Base-by-base conservation (phyloP, 2,113 vertebrate species). In the Trinectes maculatus region DNA sequence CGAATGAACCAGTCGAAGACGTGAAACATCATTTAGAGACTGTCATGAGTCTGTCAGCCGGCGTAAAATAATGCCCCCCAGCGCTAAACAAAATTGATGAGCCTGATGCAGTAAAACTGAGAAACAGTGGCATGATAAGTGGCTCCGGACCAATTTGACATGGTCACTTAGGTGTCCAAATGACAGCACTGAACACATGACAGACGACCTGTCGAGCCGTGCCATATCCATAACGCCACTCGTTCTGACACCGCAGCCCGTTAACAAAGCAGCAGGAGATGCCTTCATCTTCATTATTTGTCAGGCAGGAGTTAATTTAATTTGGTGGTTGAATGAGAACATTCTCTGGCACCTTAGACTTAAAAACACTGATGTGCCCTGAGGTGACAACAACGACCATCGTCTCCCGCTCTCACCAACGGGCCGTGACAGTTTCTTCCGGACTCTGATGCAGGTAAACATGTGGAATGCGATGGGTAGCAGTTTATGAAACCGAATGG, bases 41-140 rank as follows among this genome's bases (percentile, higher is more conserved):
- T 80, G 81, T 88, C 81, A 63, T 37, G 54, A 48, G 54, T 18
- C 61, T 85, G 84, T 85, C 88, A 64, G 76, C 73, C 54, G 64
- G 40, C 61, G 79, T 43, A 75, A 84, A 47, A 83, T 74, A 74
- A 80, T 82, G 70, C 47, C 46, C 47, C 55, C 51, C 74, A 78
- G 83, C 69, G 80, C 77, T 42, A 61, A 87, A 77, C 59, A 74
- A 67, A 90, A 87, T 82, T 71, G 59, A 83, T 85, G 72, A 86
- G 56, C 63, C 60, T 2, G 2, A 37, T 69, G 80, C 66, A 47
- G 57, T 73, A 79, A 77, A 83, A 81, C 43, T 80, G 77, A 82
- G 70, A 78, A 77, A 85, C 82, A 71, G 54, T 44, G 60, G 72
- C 80, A 86, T 83, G 85, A 83, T 83, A 85, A 83, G 82, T 86